Conservation (phyloP, 2,888 invertebrate species). For the Bhutanitis thaidina region DNA sequence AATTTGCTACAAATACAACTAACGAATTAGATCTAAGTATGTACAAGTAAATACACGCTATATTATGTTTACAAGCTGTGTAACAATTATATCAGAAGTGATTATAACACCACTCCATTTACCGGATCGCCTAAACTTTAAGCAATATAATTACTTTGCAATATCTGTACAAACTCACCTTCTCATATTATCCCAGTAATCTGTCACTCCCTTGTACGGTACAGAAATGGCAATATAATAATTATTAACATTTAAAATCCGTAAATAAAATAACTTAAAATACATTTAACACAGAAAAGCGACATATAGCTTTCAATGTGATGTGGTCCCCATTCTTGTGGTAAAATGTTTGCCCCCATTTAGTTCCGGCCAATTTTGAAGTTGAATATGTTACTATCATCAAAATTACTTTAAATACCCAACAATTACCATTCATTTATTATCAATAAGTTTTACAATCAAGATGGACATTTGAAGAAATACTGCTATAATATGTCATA, state of each 20-base stretch:
- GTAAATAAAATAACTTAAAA: conserved; percentile 19
- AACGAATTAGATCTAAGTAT: conserved; percentile 44
- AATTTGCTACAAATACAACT: conserved; percentile 43
- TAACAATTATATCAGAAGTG: conserved; percentile 52
- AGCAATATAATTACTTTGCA: conserved; percentile 39
- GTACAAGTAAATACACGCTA: conserved; percentile 60
- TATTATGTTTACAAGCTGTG: conserved; percentile 47
- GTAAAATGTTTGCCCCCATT: background rate
- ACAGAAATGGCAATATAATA: conserved; percentile 62
- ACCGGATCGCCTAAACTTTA: conserved; percentile 39
- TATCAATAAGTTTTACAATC: too few species aligned
- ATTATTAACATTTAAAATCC: conserved; percentile 25
- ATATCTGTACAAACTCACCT: conserved; percentile 34
- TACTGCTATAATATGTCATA: too few species aligned
- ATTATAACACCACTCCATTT: conserved; percentile 70
- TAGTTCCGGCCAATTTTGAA: background rate
- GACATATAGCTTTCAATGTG: background rate
- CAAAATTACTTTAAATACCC: too few species aligned
- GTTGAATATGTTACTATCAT: too few species aligned
- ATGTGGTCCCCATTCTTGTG: conserved; percentile 6
- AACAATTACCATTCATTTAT: too few species aligned
- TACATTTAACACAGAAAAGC: background rate
- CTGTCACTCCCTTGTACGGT: conserved; percentile 69
- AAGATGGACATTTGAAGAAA: too few species aligned
- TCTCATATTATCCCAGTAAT: conserved; percentile 30